phyloP scores from a whole-genome alignment of 2,113 vertebrate genomes.

The Myiozetetes cayanensis region DNA sequence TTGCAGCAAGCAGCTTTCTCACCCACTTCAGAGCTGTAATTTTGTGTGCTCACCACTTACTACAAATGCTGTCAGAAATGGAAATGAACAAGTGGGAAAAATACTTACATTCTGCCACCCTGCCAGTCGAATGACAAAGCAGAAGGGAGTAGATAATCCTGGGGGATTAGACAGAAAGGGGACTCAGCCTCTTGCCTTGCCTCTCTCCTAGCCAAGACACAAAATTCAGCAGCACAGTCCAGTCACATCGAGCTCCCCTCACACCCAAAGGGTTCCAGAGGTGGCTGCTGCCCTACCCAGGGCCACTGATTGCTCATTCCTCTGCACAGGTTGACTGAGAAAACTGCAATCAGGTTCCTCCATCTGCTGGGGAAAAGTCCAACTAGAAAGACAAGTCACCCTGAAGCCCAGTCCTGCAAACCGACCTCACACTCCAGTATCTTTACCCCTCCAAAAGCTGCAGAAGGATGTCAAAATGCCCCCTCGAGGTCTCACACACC shows the following conservation, averaged over 20 bases:
- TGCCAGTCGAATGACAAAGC: not conserved
- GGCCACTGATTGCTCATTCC: not conserved
- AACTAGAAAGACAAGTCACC: not conserved
- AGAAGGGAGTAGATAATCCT: not conserved
- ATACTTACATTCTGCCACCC: not conserved
- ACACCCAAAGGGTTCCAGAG: not conserved
- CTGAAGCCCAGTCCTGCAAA: not conserved
- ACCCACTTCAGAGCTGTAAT: not conserved
- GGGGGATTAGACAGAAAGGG: not conserved
- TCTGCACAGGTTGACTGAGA: not conserved
- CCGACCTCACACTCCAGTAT: no score
- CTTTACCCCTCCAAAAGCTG: not conserved
- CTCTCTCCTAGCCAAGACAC: not conserved
- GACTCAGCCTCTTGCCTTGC: not conserved
- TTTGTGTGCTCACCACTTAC: not conserved
- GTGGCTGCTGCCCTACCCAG: accelerated
- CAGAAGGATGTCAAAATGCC: not conserved
- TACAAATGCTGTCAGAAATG: constrained; percentile 4
- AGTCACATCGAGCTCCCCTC: not conserved
- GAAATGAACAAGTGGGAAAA: not conserved
- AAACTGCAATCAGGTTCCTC: not conserved
- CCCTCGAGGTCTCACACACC: not conserved
- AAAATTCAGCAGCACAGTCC: not conserved
- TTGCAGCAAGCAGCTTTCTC: not conserved
- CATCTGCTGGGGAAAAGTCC: not conserved